These are phyloP conservation scores for Phalanger gymnotis DNA, from an alignment of 2,797 vertebrate species.

Conservation along the genomic window DNA sequence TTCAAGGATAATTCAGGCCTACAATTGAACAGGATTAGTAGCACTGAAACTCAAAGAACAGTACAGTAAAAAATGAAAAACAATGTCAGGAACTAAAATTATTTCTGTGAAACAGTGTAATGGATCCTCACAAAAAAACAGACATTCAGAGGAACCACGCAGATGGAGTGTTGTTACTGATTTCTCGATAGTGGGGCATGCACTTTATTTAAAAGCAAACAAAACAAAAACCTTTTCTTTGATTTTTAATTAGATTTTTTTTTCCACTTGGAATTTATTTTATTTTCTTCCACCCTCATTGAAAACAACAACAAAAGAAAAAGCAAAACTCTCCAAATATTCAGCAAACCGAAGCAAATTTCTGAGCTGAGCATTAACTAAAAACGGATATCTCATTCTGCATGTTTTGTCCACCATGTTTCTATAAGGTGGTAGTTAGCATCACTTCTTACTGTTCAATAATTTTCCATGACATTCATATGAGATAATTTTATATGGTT, in stretches of 20 bases:
- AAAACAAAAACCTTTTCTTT: background rate
- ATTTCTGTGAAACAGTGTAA: background rate
- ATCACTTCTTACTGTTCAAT: background rate
- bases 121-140: background rate
- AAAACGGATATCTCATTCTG: background rate
- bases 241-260: background rate
- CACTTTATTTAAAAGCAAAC: background rate
- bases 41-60: background rate
- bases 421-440: background rate
- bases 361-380: background rate
- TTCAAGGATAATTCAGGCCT: background rate
- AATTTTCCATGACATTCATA: too few species aligned
- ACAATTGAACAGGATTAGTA: background rate
- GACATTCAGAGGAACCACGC: background rate
- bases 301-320: background rate
- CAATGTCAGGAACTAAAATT: background rate
- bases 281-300: background rate
- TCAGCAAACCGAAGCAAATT: background rate
- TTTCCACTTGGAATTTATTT: background rate
- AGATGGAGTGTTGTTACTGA: background rate
- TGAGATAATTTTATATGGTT: too few species aligned
- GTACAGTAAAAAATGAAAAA: background rate
- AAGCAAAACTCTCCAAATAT: background rate
- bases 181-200: background rate
- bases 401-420: background rate